Evolutionary conservation across 1,140 invertebrate species (phyloP).

Genomic region (Lasioglossum albipes): DNA sequence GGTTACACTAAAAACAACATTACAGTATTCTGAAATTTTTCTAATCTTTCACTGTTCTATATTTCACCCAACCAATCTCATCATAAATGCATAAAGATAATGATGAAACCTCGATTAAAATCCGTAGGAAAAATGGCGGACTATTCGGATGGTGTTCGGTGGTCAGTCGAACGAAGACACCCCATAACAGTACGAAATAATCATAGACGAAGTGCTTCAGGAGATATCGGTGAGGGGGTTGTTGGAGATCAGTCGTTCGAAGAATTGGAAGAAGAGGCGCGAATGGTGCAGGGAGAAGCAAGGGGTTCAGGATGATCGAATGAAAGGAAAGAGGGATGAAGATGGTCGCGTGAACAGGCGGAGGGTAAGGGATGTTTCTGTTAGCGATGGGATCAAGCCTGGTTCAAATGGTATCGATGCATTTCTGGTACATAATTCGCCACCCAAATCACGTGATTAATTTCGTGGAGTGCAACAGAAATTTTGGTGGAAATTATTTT

Average conservation of each 20-base stretch:
- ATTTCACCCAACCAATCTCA: no score
- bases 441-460: neutral
- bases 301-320: slow-evolving; percentile 55
- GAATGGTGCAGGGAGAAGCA: slow-evolving; percentile 45
- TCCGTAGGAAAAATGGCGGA: neutral
- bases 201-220: slow-evolving; percentile 53
- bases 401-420: neutral
- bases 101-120: slow-evolving; percentile 7
- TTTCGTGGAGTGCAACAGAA: no score
- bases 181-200: slow-evolving; percentile 51
- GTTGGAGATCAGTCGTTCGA: slow-evolving; percentile 42
- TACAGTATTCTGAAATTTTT: no score
- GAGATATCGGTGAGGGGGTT: slow-evolving; percentile 28
- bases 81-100: no score
- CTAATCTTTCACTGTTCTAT: no score
- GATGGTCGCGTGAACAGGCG: slow-evolving; percentile 59
- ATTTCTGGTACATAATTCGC: neutral
- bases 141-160: slow-evolving; percentile 16
- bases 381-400: slow-evolving; percentile 36
- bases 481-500: no score
- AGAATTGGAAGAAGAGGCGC: slow-evolving; percentile 57
- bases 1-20: no score
- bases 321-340: slow-evolving; percentile 55
- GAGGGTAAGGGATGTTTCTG: slow-evolving; percentile 43
- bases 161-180: slow-evolving; percentile 3